Evolutionary conservation across 2,797 vertebrate species (phyloP).

Genomic region (Pterois miles): DNA sequence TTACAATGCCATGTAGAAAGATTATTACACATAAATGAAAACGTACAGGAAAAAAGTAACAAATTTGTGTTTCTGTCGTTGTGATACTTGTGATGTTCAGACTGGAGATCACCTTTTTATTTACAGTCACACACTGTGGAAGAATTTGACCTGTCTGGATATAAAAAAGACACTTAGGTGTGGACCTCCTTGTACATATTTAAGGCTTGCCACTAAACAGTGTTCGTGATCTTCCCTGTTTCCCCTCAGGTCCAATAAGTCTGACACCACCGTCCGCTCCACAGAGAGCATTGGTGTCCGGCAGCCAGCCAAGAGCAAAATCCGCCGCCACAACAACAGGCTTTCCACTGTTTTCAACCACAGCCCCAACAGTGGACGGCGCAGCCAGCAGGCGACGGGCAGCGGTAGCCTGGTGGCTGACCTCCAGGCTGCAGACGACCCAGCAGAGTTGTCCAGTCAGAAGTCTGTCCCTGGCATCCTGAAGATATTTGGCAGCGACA

Average conservation of each 20-base stretch:
- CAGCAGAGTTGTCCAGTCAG: conserved; percentile 81
- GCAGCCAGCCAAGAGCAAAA: conserved; percentile 86
- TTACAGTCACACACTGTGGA: background rate
- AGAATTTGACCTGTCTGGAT: background rate
- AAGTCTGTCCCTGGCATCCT: conserved; percentile 84
- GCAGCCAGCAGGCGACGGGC: conserved; percentile 10
- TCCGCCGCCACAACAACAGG: conserved; percentile 85
- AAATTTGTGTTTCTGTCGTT: background rate
- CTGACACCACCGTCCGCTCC: conserved; percentile 77
- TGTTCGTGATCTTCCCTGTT: background rate
- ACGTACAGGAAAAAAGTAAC: background rate
- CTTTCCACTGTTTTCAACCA: conserved; percentile 81
- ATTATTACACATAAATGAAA: background rate
- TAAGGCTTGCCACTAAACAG: background rate
- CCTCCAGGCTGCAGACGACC: conserved; percentile 67
- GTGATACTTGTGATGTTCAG: background rate
- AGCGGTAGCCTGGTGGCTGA: conserved; percentile 37
- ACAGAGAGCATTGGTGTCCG: conserved; percentile 78
- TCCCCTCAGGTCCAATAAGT: conserved; percentile 79
- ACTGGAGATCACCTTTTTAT: background rate
- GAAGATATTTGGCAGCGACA: conserved; percentile 86
- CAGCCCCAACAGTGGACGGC: conserved; percentile 64
- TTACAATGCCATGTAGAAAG: background rate
- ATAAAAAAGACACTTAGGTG: background rate
- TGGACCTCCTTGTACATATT: background rate